These are phyloP conservation scores for Stichodactyla mertensii DNA, from an alignment of 64 coral and sea anemone genomes.

Conservation along the genomic window DNA sequence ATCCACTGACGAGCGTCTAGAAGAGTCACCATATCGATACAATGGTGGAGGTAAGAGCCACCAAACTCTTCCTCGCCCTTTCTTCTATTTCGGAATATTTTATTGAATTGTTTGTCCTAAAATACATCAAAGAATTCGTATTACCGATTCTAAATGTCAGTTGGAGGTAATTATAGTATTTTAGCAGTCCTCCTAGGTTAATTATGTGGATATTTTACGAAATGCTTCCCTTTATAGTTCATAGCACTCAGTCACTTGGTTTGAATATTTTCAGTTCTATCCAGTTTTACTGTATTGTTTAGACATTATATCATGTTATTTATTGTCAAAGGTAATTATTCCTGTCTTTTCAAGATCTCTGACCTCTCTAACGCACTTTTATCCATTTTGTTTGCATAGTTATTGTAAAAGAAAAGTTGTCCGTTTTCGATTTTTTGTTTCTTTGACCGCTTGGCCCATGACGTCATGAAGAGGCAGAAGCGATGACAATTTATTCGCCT, in stretches of 20 bases:
- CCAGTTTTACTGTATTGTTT: not conserved
- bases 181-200: not conserved
- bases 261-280: not conserved
- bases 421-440: slow-evolving; percentile 3
- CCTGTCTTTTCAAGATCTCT: not conserved
- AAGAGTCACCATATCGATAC: not conserved
- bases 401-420: not conserved
- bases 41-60: not conserved
- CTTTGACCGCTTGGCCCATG: slow-evolving; percentile 13
- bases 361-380: not conserved
- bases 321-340: not conserved
- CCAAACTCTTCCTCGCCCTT: not conserved
- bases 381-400: not conserved
- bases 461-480: slow-evolving; percentile 3
- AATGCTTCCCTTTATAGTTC: not conserved
- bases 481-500: not conserved
- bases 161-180: not conserved
- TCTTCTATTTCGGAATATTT: not conserved
- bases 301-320: not conserved
- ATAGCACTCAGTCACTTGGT: not conserved
- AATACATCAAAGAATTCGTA: not conserved
- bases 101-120: not conserved
- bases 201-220: not conserved
- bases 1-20: not conserved
- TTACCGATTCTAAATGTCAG: not conserved